These are phyloP conservation scores for Danaus chrysippus DNA, from an alignment of 2,888 invertebrate genomes.

Conservation along the genomic window DNA sequence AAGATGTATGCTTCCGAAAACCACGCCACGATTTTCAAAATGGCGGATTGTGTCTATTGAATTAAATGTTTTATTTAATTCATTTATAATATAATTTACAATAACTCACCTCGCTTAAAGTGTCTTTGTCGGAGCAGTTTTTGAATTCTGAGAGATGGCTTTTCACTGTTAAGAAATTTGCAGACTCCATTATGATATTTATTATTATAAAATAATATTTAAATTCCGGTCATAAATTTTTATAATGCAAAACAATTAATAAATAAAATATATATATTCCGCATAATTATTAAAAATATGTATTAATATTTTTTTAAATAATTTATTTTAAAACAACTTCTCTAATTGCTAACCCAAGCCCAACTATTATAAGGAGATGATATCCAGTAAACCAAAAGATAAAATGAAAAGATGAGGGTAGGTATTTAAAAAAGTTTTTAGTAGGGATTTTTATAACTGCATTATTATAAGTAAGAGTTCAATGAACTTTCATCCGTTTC, in stretches of 20 bases:
- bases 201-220: constrained; percentile 40
- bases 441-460: not conserved
- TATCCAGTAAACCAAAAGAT: constrained; percentile 6
- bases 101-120: constrained; percentile 71
- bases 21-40: constrained; percentile 18
- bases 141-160: constrained; percentile 73
- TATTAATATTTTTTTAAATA: constrained; percentile 35
- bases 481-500: not conserved
- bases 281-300: constrained; percentile 43
- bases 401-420: constrained; percentile 40
- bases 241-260: constrained; percentile 40
- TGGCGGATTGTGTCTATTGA: constrained; percentile 19
- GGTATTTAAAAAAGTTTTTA: constrained; percentile 37
- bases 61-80: not conserved
- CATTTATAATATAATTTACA: constrained; percentile 1
- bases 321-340: constrained; percentile 50
- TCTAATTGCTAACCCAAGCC: constrained; percentile 49
- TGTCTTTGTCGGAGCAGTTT: constrained; percentile 69
- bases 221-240: constrained; percentile 27
- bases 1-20: not conserved
- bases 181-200: constrained; percentile 50
- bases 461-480: not conserved
- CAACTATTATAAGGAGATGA: constrained; percentile 38
- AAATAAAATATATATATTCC: constrained; percentile 43
- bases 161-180: constrained; percentile 66